Evolutionary conservation across 2,888 invertebrate species (phyloP).

Genomic region (Drosophila anomelani): DNA sequence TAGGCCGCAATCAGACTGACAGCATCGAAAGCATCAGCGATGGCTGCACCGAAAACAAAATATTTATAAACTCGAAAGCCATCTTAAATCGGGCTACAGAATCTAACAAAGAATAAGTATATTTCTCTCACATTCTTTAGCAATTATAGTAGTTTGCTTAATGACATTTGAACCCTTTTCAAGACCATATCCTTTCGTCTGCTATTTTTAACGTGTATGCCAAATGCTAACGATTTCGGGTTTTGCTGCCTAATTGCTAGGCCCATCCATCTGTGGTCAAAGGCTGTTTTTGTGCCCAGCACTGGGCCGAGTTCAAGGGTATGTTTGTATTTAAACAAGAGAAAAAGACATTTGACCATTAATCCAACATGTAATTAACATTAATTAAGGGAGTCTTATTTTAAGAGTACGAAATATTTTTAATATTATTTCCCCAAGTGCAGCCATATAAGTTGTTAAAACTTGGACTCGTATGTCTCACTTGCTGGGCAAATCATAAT

Average conservation of each 20-base stretch:
- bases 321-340: neutral
- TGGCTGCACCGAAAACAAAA: slow-evolving; percentile 9
- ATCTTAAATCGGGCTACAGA: no score
- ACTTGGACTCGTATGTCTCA: slow-evolving; percentile 1
- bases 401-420: no score
- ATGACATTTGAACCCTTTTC: neutral
- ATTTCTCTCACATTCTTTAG: no score
- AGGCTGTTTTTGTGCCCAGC: slow-evolving; percentile 10
- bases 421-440: neutral
- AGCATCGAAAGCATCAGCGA: neutral
- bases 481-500: slow-evolving; percentile 17
- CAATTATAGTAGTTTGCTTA: neutral
- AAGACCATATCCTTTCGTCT: no score
- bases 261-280: slow-evolving; percentile 13
- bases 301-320: neutral
- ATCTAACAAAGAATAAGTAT: no score
- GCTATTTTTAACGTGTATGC: neutral
- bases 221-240: slow-evolving; percentile 15
- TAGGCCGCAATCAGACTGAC: slow-evolving; percentile 23
- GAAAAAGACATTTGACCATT: neutral
- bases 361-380: neutral
- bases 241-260: slow-evolving; percentile 12
- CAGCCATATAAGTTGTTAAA: neutral
- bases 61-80: neutral
- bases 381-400: neutral